Base-by-base conservation (phyloP, 2,888 invertebrate genomes). In the Allacma fusca region DNA sequence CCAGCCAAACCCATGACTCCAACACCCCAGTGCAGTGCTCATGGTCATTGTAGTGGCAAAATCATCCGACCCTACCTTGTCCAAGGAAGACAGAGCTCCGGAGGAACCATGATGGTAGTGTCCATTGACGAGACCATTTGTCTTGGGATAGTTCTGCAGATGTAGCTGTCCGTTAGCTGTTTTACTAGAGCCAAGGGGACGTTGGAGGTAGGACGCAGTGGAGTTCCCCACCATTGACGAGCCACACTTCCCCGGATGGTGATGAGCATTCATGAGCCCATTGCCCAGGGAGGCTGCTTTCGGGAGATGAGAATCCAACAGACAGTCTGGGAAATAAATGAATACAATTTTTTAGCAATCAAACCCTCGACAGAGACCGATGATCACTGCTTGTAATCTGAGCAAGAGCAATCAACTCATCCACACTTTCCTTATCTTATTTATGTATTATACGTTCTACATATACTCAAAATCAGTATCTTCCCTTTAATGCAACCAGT, bases 1-100 rank as follows among this genome's bases (percentile, higher is more conserved):
- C 77, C 77, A 77, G 21, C 77, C 77, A 43, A 67, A 77, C 28
- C 76, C 76, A 34, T 76, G 69, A 50, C 59, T 75, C 75, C 75
- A 75, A 29, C 72, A 64, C n/a, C 77, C 77, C 16, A 77, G 19
- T 23, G 77, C 77, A 19, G 77, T 67, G 34, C 77, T 73, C 67
- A 73, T 65, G 29, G 77, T 77, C 26, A 77, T 28, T 1, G 77
- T 34, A 44, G 26, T 71, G 21, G 72, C 64, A 24, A 77, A 59
- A 19, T 34, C 75, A 26, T 57, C 71, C 9, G 34, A 19, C 2
- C 24, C 62, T 59, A 59, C 24, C 23, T 65, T 72, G 23, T 72
- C 72, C 72, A 72, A 43, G 40, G 72, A 67, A 67, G 77, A 72
- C 59, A 77, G 23, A 57, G 72, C 65, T 21, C 71, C 70, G 24